Evolutionary conservation across 2,797 vertebrate species (phyloP), one percentile per base, ranked within the genome.

Genomic region (Anomalospiza imberbis): DNA sequence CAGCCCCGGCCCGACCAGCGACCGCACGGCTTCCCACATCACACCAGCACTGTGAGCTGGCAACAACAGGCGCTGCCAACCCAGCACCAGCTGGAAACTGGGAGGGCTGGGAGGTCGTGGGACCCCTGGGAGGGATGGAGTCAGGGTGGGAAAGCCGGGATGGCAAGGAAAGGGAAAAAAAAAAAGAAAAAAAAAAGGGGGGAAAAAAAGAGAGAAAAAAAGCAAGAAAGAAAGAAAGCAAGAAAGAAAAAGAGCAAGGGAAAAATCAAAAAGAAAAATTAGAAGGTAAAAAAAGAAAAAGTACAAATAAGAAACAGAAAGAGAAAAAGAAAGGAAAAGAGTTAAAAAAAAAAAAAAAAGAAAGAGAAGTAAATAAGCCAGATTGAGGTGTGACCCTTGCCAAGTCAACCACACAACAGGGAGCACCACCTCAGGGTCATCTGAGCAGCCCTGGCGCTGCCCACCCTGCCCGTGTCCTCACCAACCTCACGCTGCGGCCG

Each of bases 201-300:
- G 6, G 6, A 1, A 9, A 7, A 17, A 3, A 18, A 10, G 3
- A 7, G 11, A 38, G 36, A 38, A 20, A 12, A 2, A 7, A 38
- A 15, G 29, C 10, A 22, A 17, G 17, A 3, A 26, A 58, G 12
- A 1, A 31, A 19, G 42, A 17, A 36, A 57, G 10, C 5, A 6
- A 8, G 4, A 4, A 12, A 18, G 3, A 12, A 6, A 24, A 7
- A 9, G 5, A 14, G 1, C 2, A 31, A 12, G 4, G 5, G 12
- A 9, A 42, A 31, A 25, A 29, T 1, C 0, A 12, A 20, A 21
- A 34, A 24, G 3, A 17, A 78, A 61, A 48, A 48, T 5, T 17
- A 26, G 13, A 42, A n/a, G 2, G 6, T 2, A 3, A 6, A 21
- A 21, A 38, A 48, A 16, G 2, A 44, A 62, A 54, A 70, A 17